Evolutionary conservation across 2,113 vertebrate genomes (phyloP), one percentile per base, ranked within the genome.

Genomic region (Chelonoidis abingdonii): DNA sequence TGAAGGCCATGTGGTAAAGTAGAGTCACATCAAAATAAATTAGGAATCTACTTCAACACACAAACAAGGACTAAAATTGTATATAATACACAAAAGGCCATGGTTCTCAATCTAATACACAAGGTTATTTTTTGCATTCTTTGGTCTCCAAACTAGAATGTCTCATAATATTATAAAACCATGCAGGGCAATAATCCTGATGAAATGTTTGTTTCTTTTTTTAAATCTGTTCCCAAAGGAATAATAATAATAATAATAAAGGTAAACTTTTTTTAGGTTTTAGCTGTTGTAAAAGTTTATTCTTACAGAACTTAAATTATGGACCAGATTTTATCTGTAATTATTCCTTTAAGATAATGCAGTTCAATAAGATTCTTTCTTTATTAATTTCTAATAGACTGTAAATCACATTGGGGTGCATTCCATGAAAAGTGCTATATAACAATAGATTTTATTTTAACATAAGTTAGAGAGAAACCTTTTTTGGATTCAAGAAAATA

Each of bases 301-400:
- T 69, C 35, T 69, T 69, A n/a, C 35, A 38, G 38, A 65, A 69
- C 65, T 5, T n/a, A 69, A 38, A 38, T 69, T 69, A n/a, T 38
- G 65, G 35, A 69, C 31, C 65, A 69, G n/a, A 69, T 69, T 69
- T 69, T 69, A 69, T 69, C 8, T 69, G 31, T 38, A 1, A 59
- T 21, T 92, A 4, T 7, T 27, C 29, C 6, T 82, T 88, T 88
- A 86, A 83, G 38, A 14, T 25, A 76, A 86, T 78, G 16, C 69
- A 75, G 35, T 86, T 93, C 69, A 91, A 83, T 90, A 90, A 59
- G 29, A 85, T 90, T 4, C 19, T 83, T 94, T 92, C 56, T 65
- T 3, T 81, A 16, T 31, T 9, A 86, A 65, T 29, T 44, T 76
- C 90, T 80, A 59, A 59, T 88, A 87, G 91, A 49, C 53, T 84